These are phyloP conservation scores for Anomalospiza imberbis DNA, from an alignment of 2,797 vertebrate species.

Conservation along the genomic window DNA sequence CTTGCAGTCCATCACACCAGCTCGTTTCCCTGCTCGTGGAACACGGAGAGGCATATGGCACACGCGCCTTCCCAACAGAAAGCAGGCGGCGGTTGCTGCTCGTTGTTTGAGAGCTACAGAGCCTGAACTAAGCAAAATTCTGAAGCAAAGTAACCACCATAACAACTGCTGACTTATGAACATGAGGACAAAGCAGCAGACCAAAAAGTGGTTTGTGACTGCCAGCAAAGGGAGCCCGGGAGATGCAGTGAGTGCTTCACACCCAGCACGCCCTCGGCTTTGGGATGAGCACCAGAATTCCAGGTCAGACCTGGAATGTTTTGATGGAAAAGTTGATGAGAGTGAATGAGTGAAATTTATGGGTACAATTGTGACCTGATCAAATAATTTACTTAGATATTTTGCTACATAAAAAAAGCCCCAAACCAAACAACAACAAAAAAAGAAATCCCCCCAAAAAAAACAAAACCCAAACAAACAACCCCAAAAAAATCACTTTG, in stretches of 20 bases:
- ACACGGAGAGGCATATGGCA: background rate
- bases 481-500: background rate
- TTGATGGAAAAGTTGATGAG: background rate
- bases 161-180: background rate
- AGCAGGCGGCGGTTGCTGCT: background rate
- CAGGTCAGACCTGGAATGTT: background rate
- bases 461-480: background rate
- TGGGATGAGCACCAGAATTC: background rate
- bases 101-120: background rate
- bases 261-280: background rate
- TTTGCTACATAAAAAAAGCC: background rate
- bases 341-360: background rate
- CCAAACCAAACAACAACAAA: too few species aligned
- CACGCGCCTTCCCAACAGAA: background rate
- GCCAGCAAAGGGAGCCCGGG: background rate
- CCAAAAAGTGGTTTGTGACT: background rate
- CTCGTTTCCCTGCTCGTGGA: background rate
- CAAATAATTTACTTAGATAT: background rate
- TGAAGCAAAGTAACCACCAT: background rate
- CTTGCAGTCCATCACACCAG: background rate
- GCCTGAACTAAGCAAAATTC: background rate
- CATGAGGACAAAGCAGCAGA: background rate
- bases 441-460: too few species aligned
- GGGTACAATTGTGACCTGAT: background rate
- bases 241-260: background rate